Evolutionary conservation across 2,113 vertebrate species (phyloP).

Genomic region (Chelonoidis abingdonii): DNA sequence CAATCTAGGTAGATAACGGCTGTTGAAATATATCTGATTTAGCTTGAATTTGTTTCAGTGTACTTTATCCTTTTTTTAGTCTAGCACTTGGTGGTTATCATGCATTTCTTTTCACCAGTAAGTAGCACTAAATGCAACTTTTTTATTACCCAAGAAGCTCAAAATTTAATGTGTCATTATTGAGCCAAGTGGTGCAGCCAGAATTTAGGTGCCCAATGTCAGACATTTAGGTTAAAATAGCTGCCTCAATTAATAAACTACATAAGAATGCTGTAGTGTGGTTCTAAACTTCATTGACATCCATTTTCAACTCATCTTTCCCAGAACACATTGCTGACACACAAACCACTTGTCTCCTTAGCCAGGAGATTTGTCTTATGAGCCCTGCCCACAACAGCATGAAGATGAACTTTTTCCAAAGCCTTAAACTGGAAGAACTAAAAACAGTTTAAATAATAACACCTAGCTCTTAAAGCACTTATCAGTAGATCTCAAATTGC

Average conservation of each 20-base stretch:
- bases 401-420: neutral
- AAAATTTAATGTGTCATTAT: accelerated
- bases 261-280: neutral
- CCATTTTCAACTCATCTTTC: neutral
- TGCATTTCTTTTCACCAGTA: constrained; percentile 1
- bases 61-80: neutral
- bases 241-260: neutral
- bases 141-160: neutral
- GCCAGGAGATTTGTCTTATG: neutral
- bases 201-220: neutral
- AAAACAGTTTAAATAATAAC: neutral
- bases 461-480: neutral
- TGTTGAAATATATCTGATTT: neutral
- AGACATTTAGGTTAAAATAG: neutral
- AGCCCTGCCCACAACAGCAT: neutral
- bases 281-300: accelerated
- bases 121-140: constrained; percentile 51
- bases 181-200: neutral
- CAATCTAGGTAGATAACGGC: neutral
- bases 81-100: neutral
- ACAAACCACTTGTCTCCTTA: neutral
- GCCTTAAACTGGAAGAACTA: accelerated
- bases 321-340: neutral
- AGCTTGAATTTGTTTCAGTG: accelerated
- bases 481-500: neutral